phyloP scores from a whole-genome alignment of 2,797 vertebrate genomes.

The Neostethus bicornis region DNA sequence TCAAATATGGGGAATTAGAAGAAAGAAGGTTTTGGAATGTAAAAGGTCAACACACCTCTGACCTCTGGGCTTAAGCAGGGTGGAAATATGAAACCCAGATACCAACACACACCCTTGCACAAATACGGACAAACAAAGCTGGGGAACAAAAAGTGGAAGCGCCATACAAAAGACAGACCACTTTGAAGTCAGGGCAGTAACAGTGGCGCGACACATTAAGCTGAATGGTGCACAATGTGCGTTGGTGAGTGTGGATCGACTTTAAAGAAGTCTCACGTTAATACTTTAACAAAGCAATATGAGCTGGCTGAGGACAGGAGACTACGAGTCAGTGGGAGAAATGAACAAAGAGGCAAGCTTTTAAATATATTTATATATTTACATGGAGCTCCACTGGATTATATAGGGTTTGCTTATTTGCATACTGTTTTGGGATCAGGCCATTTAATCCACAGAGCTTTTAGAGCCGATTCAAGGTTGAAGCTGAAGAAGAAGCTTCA shows the following conservation, averaged over 20 bases:
- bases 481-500: too few species aligned
- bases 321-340: not conserved
- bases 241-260: constrained; percentile 15
- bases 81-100: constrained; percentile 59
- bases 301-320: not conserved
- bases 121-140: constrained; percentile 18
- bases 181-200: constrained; percentile 41
- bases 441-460: too few species aligned
- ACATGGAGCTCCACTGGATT: too few species aligned
- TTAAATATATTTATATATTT: too few species aligned
- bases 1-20: constrained; percentile 20
- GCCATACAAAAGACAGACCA: constrained; percentile 4
- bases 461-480: too few species aligned
- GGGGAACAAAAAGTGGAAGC: constrained; percentile 29
- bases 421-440: too few species aligned
- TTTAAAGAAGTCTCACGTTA: constrained; percentile 9
- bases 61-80: constrained; percentile 48
- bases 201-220: constrained; percentile 6
- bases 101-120: constrained; percentile 17
- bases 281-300: constrained; percentile 7
- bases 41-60: constrained; percentile 71
- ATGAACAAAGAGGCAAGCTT: not conserved
- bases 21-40: constrained; percentile 68
- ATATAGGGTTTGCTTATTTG: too few species aligned
- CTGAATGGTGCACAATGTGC: not conserved